phyloP scores from a whole-genome alignment of 37 sponge, comb jelly and placozoan species.

The Ephydatia muelleri region DNA sequence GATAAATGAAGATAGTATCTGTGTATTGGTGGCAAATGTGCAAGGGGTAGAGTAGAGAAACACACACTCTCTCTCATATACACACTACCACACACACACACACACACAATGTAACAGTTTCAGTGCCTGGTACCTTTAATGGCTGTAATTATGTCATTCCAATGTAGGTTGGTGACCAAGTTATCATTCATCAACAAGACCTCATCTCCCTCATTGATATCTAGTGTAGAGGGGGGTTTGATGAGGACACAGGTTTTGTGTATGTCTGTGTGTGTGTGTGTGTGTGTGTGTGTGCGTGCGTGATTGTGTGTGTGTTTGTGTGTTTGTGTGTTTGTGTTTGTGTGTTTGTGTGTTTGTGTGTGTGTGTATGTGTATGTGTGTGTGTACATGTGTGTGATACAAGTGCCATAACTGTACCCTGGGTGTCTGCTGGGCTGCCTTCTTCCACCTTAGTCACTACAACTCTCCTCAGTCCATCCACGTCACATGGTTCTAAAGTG shows the following conservation, averaged over 20 bases:
- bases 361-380: no score
- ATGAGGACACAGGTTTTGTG: neutral
- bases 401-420: neutral
- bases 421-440: conserved; percentile 34
- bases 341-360: neutral
- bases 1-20: no score
- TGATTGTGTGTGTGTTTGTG: no score
- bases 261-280: no score
- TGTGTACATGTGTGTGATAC: neutral
- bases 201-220: conserved; percentile 42
- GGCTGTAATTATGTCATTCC: conserved; percentile 13
- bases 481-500: no score
- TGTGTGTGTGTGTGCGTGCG: no score
- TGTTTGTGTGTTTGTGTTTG: no score
- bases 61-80: no score
- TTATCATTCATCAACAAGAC: conserved; percentile 44
- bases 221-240: neutral
- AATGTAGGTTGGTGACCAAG: conserved; percentile 36
- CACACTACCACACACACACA: no score
- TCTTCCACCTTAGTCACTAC: conserved; percentile 14
- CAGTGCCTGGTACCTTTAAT: conserved; percentile 8
- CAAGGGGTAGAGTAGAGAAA: no score
- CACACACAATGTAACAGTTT: neutral
- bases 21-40: no score
- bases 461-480: conserved; percentile 10